phyloP scores from a whole-genome alignment of 2,797 vertebrate genomes.

The Malurus splendens region DNA sequence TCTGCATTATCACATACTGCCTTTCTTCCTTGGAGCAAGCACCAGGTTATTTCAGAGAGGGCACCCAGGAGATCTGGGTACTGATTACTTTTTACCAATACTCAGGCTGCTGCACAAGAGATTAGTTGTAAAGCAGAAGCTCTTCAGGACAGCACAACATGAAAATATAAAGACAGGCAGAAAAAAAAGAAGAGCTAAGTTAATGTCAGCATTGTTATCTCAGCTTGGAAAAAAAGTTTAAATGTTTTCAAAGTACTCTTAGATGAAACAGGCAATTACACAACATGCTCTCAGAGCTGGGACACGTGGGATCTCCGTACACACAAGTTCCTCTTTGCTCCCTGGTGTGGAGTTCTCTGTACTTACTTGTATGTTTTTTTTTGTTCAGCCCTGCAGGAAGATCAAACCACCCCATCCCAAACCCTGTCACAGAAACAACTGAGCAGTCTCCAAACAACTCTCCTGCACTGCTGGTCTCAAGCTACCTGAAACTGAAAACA shows the following conservation, averaged over 20 bases:
- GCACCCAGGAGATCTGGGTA: background rate
- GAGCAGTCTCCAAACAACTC: background rate
- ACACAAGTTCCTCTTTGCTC: background rate
- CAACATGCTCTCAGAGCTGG: background rate
- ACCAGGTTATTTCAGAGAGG: background rate
- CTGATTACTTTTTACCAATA: background rate
- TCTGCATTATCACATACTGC: background rate
- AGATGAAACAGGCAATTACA: background rate
- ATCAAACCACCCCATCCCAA: background rate
- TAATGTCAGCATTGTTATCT: background rate
- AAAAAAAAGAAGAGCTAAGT: background rate
- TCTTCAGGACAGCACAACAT: background rate
- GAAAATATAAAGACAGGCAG: background rate
- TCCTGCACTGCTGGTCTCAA: background rate
- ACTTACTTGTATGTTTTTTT: background rate
- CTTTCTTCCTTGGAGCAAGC: background rate
- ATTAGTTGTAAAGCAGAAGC: background rate
- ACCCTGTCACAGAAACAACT: background rate
- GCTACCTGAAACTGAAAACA: background rate
- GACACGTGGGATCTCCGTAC: background rate
- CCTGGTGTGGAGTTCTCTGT: background rate
- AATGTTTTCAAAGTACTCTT: background rate
- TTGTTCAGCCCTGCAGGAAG: background rate
- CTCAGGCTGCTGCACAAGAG: background rate
- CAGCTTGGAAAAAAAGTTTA: background rate